Evolutionary conservation across 1,140 invertebrate species (phyloP).

Genomic region (Drosophila trapezifrons): DNA sequence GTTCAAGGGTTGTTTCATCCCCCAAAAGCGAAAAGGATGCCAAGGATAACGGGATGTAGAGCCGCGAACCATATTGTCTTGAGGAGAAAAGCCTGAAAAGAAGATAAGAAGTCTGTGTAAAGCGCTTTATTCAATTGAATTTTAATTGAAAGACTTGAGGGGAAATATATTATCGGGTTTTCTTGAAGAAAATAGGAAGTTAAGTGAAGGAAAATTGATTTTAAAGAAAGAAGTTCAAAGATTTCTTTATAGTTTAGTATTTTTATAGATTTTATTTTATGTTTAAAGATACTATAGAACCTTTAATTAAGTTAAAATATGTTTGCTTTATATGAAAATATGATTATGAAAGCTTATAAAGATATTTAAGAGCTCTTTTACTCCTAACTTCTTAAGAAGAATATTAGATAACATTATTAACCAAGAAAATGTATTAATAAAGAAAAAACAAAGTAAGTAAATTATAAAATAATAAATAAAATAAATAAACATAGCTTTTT

Average conservation of each 20-base stretch:
- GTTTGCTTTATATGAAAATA: too few species aligned
- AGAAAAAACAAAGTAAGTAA: too few species aligned
- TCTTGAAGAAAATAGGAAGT: neutral
- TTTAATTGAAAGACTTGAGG: slow-evolving; percentile 66
- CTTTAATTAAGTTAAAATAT: neutral
- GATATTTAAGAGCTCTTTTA: too few species aligned
- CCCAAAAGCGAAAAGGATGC: slow-evolving; percentile 18
- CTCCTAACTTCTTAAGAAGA: too few species aligned
- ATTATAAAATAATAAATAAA: too few species aligned
- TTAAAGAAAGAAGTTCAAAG: neutral
- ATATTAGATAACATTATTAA: too few species aligned
- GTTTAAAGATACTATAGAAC: neutral
- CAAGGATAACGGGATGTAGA: slow-evolving; percentile 33
- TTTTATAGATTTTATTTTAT: too few species aligned
- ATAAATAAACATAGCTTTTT: too few species aligned
- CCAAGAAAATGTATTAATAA: too few species aligned
- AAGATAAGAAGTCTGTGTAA: slow-evolving; percentile 34
- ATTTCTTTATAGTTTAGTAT: neutral
- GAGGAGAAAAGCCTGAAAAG: neutral
- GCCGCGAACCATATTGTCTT: slow-evolving; percentile 53
- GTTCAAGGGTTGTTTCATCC: slow-evolving; percentile 63
- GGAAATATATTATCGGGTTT: slow-evolving; percentile 35
- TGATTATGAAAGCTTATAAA: too few species aligned
- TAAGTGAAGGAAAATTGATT: neutral
- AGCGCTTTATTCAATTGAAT: slow-evolving; percentile 70